phyloP scores from a whole-genome alignment of 2,888 invertebrate genomes.

The Endotricha flammealis region DNA sequence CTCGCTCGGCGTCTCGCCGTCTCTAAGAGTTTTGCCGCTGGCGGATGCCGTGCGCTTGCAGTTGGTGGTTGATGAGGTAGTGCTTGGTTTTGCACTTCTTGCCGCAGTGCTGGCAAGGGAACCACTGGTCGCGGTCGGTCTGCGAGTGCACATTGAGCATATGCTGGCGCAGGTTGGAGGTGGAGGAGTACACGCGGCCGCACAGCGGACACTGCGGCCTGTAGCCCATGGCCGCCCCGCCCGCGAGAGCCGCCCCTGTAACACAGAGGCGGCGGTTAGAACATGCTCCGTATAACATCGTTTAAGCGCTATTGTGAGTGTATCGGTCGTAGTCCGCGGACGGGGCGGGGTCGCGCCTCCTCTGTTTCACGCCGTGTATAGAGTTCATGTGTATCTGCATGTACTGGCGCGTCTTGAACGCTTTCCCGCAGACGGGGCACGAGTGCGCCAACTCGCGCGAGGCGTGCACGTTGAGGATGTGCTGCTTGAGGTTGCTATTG shows the following conservation, averaged over 20 bases:
- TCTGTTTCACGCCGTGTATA: slow-evolving; percentile 81
- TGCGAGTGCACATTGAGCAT: slow-evolving; percentile 86
- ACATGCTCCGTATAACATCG: slow-evolving; percentile 40
- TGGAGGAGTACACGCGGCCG: slow-evolving; percentile 84
- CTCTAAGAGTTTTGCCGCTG: slow-evolving; percentile 81
- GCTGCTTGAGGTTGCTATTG: slow-evolving; percentile 83
- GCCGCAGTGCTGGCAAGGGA: slow-evolving; percentile 84
- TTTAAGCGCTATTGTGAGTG: slow-evolving; percentile 66
- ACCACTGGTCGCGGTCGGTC: slow-evolving; percentile 84
- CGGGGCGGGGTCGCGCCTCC: slow-evolving; percentile 68
- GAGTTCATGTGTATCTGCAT: slow-evolving; percentile 83
- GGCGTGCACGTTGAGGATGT: slow-evolving; percentile 83
- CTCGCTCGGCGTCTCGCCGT: slow-evolving; percentile 54
- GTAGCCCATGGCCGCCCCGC: slow-evolving; percentile 74
- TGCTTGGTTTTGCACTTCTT: slow-evolving; percentile 87
- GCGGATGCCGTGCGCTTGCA: slow-evolving; percentile 85
- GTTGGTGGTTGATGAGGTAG: slow-evolving; percentile 86
- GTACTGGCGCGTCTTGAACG: slow-evolving; percentile 84
- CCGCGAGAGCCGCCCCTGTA: slow-evolving; percentile 81
- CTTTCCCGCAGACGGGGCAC: slow-evolving; percentile 81
- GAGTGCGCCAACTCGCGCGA: slow-evolving; percentile 78
- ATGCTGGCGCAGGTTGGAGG: slow-evolving; percentile 86
- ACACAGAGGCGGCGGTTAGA: slow-evolving; percentile 81
- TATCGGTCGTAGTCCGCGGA: slow-evolving; percentile 49
- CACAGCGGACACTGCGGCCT: slow-evolving; percentile 84